A percentile compares a stretch with the other conserved stretches of the same genome.
Evolutionary conservation across 2,113 vertebrate genomes (phyloP).

Genomic region (Catharus fuscescens): DNA sequence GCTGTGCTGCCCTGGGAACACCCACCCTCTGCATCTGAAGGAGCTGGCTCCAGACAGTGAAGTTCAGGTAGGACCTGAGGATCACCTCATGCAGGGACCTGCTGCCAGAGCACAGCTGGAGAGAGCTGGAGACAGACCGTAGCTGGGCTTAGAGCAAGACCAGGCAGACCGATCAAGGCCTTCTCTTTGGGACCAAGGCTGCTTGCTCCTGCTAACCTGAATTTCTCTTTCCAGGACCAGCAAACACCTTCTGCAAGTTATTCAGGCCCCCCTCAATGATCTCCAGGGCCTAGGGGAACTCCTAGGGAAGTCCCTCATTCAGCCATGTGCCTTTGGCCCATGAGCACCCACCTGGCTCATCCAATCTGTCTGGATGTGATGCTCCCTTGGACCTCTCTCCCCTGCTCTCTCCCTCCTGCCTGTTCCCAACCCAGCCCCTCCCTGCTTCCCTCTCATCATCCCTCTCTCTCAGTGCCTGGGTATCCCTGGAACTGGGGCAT

Average conservation of each 20-base stretch:
- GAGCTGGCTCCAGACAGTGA: not conserved
- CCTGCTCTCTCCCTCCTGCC: not conserved
- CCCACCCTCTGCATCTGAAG: not conserved
- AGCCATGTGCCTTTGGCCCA: rapidly evolving
- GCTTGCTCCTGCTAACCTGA: not conserved
- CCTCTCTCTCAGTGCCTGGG: not conserved
- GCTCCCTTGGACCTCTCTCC: not conserved
- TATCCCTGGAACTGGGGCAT: not conserved
- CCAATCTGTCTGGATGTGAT: not conserved
- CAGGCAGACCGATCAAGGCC: not conserved
- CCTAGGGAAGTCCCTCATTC: not conserved
- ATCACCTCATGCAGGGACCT: not conserved
- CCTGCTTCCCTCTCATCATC: not conserved
- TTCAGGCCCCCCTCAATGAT: not conserved
- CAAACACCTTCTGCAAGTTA: not conserved
- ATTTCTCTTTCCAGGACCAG: not conserved
- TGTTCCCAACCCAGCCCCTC: not conserved
- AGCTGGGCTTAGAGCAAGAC: not conserved
- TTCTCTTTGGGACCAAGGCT: not conserved
- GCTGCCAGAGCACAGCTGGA: not conserved
- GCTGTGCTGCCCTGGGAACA: not conserved
- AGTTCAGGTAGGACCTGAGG: not conserved
- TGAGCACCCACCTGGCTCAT: not conserved
- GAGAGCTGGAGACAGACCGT: not conserved
- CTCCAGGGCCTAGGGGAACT: rapidly evolving